phyloP scores from a whole-genome alignment of 2,797 vertebrate species.

The Melanogrammus aeglefinus region DNA sequence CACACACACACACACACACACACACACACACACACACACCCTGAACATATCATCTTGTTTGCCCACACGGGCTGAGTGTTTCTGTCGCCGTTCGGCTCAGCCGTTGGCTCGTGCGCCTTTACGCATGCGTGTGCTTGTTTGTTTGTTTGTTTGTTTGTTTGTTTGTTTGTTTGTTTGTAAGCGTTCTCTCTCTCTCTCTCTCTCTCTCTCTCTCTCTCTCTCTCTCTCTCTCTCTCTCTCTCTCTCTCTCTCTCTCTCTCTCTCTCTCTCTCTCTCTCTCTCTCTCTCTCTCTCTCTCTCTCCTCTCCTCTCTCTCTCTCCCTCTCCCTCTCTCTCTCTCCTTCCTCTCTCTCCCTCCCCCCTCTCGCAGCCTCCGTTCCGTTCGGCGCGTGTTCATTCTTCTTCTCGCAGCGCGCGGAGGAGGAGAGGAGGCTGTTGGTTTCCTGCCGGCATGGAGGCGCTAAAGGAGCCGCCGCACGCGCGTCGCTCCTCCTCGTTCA shows the following conservation, averaged over 20 bases:
- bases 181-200: not conserved
- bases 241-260: conserved; percentile 47
- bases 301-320: conserved; percentile 44
- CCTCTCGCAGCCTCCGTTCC: conserved; percentile 36
- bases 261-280: conserved; percentile 20
- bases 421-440: conserved; percentile 30
- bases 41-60: not conserved
- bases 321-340: conserved; percentile 45
- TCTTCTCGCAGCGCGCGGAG: conserved; percentile 27
- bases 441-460: conserved; percentile 69
- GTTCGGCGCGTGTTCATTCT: conserved; percentile 30
- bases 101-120: not conserved
- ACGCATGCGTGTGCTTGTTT: not conserved
- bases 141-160: not conserved
- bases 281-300: conserved; percentile 47
- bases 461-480: conserved; percentile 65
- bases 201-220: conserved; percentile 17
- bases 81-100: not conserved
- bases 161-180: too few species aligned
- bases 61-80: not conserved
- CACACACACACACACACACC: not conserved
- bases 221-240: conserved; percentile 20
- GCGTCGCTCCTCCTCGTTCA: conserved; percentile 78
- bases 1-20: too few species aligned
- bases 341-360: conserved; percentile 30